Evolutionary conservation across 2,113 vertebrate species (phyloP).

Genomic region (Mugil cephalus): DNA sequence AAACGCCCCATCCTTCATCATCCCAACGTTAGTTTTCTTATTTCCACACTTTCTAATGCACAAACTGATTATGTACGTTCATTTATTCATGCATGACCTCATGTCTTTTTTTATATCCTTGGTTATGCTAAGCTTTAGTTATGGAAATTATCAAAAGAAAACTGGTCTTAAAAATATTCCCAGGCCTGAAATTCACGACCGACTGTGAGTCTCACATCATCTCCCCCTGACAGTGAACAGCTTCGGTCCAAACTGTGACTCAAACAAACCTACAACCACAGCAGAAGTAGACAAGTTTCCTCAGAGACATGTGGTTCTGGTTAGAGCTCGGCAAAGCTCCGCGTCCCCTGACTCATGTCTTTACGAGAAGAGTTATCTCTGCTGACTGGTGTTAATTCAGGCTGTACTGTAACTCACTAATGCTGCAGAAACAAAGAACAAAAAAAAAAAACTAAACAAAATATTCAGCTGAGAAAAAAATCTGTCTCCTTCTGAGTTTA

Average conservation of each 20-base stretch:
- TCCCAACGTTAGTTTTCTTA: too few relatives aligned
- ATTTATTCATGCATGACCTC: too few relatives aligned
- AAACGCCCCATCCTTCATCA: too few relatives aligned
- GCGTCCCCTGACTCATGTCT: slow-evolving; percentile 44
- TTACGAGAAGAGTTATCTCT: slow-evolving; percentile 2
- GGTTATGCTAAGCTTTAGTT: too few relatives aligned
- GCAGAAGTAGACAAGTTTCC: slow-evolving; percentile 17
- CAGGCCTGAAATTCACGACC: not conserved
- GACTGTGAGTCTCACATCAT: not conserved
- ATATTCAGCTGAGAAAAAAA: too few relatives aligned
- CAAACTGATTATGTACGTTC: too few relatives aligned
- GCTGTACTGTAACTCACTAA: not conserved
- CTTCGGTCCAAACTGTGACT: slow-evolving; percentile 30
- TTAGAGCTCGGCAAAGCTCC: slow-evolving; percentile 23
- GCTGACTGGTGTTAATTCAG: slow-evolving; percentile 2
- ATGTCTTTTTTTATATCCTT: too few relatives aligned
- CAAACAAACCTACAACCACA: not conserved
- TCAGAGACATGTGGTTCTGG: slow-evolving; percentile 32
- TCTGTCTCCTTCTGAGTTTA: too few relatives aligned
- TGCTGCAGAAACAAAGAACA: not conserved
- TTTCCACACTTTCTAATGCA: too few relatives aligned
- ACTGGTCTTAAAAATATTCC: not conserved
- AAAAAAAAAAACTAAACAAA: not conserved
- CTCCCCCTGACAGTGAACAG: not conserved
- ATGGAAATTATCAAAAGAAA: too few relatives aligned